Percentiles rank a stretch among this genome's conserved stretches.
Conservation (phyloP, 2,113 vertebrate genomes). For the Marmota flaviventris region DNA sequence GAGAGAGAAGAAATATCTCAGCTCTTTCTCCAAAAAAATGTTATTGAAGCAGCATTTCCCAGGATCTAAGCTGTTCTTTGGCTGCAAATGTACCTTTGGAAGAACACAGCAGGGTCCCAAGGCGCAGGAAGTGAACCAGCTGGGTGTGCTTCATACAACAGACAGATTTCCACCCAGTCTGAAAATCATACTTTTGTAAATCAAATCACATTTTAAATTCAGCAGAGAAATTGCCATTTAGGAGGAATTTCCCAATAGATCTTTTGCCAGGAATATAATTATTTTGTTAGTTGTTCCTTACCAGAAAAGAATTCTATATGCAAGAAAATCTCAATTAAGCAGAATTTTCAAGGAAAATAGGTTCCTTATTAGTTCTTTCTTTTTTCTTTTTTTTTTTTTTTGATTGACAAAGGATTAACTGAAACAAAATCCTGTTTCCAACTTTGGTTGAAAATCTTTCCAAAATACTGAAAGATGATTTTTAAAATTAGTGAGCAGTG, state of each 20-base stretch:
- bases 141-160: slow-evolving; percentile 31
- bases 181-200: slow-evolving; percentile 69
- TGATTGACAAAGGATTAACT: slow-evolving; percentile 23
- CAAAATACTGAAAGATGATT: slow-evolving; percentile 38
- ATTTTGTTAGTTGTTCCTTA: slow-evolving; percentile 53
- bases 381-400: neutral
- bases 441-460: slow-evolving; percentile 1
- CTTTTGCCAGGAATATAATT: slow-evolving; percentile 62
- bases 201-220: slow-evolving; percentile 73
- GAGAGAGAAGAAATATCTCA: neutral
- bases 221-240: slow-evolving; percentile 39
- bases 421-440: neutral
- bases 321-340: neutral
- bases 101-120: neutral
- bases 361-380: neutral
- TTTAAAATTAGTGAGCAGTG: slow-evolving; percentile 35
- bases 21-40: slow-evolving; percentile 38
- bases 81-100: slow-evolving; percentile 39
- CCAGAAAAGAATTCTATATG: neutral
- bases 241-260: slow-evolving; percentile 53
- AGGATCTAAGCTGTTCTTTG: slow-evolving; percentile 58
- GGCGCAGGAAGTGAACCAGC: slow-evolving; percentile 33
- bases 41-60: slow-evolving; percentile 45
- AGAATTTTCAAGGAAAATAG: slow-evolving; percentile 13
- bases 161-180: slow-evolving; percentile 25